Conservation (phyloP, 2,113 vertebrate species). For the Oryctolagus cuniculus region mOryCun1.1 NC_091432.1:127485001-127485500, state of each 20-base stretch:
- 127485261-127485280: background rate
- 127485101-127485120: rapidly evolving
- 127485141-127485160: background rate
- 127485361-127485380: background rate
- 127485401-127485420: background rate
- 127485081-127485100: background rate
- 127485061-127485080: background rate
- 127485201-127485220: background rate
- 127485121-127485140: rapidly evolving
- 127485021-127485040: rapidly evolving
- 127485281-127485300: background rate
- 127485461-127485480: conserved; percentile 58
- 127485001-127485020: rapidly evolving
- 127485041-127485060: too few relatives aligned
- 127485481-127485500: conserved; percentile 39
- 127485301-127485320: background rate
- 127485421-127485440: conserved; percentile 57
- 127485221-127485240: background rate
- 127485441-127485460: conserved; percentile 69
- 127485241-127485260: too few relatives aligned
- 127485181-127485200: background rate
- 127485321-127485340: conserved; percentile 21
- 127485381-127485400: background rate
- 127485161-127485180: background rate
- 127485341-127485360: conserved; percentile 47